A percentile compares a stretch with the other conserved stretches of the same genome.
Conservation (phyloP, 2,797 vertebrate genomes). For the Potorous gilbertii region DNA sequence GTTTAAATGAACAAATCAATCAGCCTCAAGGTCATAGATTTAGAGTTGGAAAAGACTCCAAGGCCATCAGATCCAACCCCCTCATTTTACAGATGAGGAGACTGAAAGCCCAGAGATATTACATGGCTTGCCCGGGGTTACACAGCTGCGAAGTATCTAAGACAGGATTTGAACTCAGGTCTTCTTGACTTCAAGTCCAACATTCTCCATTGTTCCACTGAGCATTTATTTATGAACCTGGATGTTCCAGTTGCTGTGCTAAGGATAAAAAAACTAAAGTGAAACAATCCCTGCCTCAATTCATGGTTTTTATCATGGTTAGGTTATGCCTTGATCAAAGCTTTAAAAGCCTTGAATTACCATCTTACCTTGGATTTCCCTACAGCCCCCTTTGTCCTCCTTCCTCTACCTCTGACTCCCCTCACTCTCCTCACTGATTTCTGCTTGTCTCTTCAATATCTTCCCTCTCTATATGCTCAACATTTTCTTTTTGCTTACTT, state of each 20-base stretch:
- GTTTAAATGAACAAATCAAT: background rate
- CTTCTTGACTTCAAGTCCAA: background rate
- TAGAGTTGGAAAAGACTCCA: background rate
- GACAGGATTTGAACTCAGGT: background rate
- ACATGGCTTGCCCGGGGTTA: background rate
- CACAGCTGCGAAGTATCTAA: background rate
- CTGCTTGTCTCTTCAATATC: background rate
- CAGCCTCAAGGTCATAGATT: background rate
- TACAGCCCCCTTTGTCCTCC: background rate
- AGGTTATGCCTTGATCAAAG: background rate
- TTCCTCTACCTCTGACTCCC: background rate
- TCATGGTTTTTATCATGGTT: background rate
- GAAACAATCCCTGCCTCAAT: background rate
- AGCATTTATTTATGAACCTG: background rate
- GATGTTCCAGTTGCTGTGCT: background rate
- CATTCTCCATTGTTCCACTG: background rate
- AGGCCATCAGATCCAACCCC: background rate
- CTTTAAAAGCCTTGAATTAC: background rate
- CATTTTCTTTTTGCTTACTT: constrained; percentile 44
- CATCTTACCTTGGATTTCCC: background rate
- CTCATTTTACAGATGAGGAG: background rate
- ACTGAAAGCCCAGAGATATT: background rate
- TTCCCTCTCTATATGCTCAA: constrained; percentile 42
- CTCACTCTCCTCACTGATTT: background rate
- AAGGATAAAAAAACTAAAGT: background rate